Percentiles rank a stretch among this genome's conserved stretches.
phyloP scores from a whole-genome alignment of 35 echinoderm and acorn worm genomes.

The Lytechinus variegatus region DNA sequence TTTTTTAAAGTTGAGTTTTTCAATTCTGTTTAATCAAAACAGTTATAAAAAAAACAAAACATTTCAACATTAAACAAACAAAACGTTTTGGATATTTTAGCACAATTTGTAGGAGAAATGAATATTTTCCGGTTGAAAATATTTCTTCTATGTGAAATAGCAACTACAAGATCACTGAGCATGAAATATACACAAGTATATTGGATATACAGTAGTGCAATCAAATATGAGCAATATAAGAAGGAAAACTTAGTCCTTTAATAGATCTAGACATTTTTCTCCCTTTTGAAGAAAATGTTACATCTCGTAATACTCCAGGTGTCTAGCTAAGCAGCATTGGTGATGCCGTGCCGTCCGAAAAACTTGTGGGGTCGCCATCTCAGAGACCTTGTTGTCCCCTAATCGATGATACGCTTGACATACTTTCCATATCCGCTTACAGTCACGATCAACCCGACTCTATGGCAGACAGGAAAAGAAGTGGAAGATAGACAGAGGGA shows the following conservation, averaged over 20 bases:
- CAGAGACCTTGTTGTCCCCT: conserved; percentile 7
- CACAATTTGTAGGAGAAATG: too few species aligned
- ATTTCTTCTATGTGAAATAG: too few species aligned
- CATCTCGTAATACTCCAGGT: background rate
- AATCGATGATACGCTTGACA: background rate
- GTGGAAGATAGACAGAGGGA: background rate
- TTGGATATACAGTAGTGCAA: background rate
- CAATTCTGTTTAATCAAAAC: too few species aligned
- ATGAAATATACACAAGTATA: too few species aligned
- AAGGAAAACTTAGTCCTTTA: background rate
- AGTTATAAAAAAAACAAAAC: too few species aligned
- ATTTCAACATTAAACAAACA: too few species aligned
- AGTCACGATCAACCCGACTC: background rate
- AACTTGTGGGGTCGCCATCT: background rate
- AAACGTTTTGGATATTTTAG: too few species aligned
- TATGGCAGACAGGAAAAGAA: background rate
- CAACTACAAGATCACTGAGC: too few species aligned
- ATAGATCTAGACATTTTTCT: background rate
- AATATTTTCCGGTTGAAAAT: too few species aligned
- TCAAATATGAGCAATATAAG: background rate
- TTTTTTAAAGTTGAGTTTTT: background rate
- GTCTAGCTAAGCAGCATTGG: background rate
- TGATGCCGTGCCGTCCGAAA: background rate
- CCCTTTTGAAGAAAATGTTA: background rate
- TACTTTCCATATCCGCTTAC: background rate